Conservation (phyloP, 1,140 invertebrate genomes). For the Bombus polaris region DNA sequence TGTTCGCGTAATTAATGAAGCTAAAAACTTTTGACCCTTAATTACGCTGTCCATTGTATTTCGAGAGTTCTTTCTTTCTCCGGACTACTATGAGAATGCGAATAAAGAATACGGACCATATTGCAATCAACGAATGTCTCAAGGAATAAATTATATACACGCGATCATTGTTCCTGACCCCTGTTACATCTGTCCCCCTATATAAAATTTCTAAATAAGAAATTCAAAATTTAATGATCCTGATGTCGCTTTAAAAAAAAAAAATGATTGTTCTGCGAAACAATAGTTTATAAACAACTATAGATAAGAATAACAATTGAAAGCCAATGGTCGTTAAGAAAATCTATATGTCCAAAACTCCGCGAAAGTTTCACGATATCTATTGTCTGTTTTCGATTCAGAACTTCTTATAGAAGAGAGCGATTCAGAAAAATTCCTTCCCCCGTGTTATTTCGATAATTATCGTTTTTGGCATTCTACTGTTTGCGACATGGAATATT, state of each 20-base stretch:
- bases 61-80: slow-evolving; percentile 54
- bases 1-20: slow-evolving; percentile 69
- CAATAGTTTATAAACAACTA: background rate
- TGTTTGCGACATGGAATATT: slow-evolving; percentile 54
- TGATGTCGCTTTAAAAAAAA: background rate
- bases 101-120: slow-evolving; percentile 49
- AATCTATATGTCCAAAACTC: slow-evolving; percentile 5
- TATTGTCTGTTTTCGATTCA: slow-evolving; percentile 45
- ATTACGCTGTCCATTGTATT: slow-evolving; percentile 64
- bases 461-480: slow-evolving; percentile 36
- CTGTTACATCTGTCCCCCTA: background rate
- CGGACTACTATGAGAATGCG: slow-evolving; percentile 43
- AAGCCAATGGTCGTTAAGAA: background rate
- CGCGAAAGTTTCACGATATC: slow-evolving; percentile 1
- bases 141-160: slow-evolving; percentile 45
- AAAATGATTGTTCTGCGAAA: background rate
- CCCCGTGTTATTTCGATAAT: slow-evolving; percentile 45
- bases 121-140: slow-evolving; percentile 48
- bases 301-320: background rate
- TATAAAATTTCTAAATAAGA: slow-evolving; percentile 5
- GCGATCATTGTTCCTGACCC: slow-evolving; percentile 18
- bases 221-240: background rate
- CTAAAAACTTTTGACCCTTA: slow-evolving; percentile 68
- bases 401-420: slow-evolving; percentile 25
- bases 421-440: slow-evolving; percentile 25